Conservation (phyloP, 1,140 invertebrate genomes). For the Aphelinus certus region DNA sequence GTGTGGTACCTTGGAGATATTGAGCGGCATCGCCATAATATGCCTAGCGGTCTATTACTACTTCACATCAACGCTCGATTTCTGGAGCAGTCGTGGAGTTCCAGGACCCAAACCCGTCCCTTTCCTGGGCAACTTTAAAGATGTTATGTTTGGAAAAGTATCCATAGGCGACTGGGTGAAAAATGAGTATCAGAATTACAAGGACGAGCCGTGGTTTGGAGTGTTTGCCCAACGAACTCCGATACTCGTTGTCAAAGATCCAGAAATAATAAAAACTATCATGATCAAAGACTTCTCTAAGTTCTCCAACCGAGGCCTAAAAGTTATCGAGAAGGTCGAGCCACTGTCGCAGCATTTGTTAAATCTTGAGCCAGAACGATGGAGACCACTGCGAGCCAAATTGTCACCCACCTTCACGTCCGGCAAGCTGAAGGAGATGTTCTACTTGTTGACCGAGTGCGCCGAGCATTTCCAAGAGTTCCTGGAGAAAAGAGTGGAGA, state of each 20-base stretch:
- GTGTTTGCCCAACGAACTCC: conserved; percentile 58
- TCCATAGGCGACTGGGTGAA: conserved; percentile 34
- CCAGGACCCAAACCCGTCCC: conserved; percentile 48
- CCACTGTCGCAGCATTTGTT: conserved; percentile 57
- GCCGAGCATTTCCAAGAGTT: conserved; percentile 60
- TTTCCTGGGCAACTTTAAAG: conserved; percentile 54
- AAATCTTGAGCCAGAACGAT: conserved; percentile 56
- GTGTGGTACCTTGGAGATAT: conserved; percentile 37
- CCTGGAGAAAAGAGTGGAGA: conserved; percentile 50
- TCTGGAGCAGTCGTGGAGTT: conserved; percentile 55
- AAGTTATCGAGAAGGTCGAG: conserved; percentile 52
- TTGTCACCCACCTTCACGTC: conserved; percentile 65
- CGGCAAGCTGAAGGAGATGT: conserved; percentile 66
- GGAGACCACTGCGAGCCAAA: conserved; percentile 66
- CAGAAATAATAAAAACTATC: conserved; percentile 62
- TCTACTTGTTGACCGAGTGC: conserved; percentile 57
- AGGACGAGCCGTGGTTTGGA: conserved; percentile 59
- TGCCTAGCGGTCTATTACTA: conserved; percentile 45
- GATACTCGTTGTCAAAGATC: conserved; percentile 58
- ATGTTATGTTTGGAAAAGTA: conserved; percentile 39
- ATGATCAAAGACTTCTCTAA: conserved; percentile 65
- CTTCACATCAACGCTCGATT: conserved; percentile 41
- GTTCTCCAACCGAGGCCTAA: conserved; percentile 60
- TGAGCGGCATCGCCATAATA: conserved; percentile 26
- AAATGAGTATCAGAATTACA: conserved; percentile 47